Evolutionary conservation across 1,140 invertebrate species (phyloP).

Genomic region (Lasaia peninsularis): DNA sequence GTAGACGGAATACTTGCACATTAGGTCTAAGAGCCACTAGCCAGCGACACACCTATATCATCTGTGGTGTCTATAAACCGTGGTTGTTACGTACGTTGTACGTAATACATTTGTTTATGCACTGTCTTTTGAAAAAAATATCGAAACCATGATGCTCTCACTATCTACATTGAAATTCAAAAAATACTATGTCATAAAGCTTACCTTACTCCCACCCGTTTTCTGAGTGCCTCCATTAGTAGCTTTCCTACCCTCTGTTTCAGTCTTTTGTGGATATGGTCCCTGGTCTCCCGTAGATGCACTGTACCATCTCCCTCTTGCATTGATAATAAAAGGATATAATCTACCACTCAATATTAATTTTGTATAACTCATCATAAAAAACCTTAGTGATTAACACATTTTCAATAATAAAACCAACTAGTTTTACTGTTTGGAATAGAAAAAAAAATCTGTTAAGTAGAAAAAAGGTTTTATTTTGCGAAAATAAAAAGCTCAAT

Average conservation of each 20-base stretch:
- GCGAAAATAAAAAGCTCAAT: neutral
- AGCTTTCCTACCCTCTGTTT: neutral
- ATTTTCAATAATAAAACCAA: constrained; percentile 32
- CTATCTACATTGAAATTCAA: too few species aligned
- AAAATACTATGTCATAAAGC: too few species aligned
- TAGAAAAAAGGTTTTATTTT: neutral
- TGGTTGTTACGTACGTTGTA: too few species aligned
- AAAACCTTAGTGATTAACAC: constrained; percentile 18
- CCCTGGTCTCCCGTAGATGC: neutral
- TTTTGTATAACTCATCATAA: constrained; percentile 8
- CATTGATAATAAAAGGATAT: neutral
- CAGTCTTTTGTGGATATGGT: neutral
- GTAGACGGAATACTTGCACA: too few species aligned
- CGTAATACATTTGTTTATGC: too few species aligned
- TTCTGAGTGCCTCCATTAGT: constrained; percentile 1
- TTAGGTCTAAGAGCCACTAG: too few species aligned
- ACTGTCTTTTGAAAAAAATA: too few species aligned
- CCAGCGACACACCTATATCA: too few species aligned
- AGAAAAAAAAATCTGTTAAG: constrained; percentile 11
- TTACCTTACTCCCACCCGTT: constrained; percentile 3
- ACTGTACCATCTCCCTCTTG: neutral
- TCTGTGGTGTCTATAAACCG: too few species aligned
- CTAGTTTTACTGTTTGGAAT: constrained; percentile 44
- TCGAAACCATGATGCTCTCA: too few species aligned
- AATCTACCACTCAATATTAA: neutral